Conservation (phyloP, 2,888 invertebrate genomes). For the Syrphus vitripennis region DNA sequence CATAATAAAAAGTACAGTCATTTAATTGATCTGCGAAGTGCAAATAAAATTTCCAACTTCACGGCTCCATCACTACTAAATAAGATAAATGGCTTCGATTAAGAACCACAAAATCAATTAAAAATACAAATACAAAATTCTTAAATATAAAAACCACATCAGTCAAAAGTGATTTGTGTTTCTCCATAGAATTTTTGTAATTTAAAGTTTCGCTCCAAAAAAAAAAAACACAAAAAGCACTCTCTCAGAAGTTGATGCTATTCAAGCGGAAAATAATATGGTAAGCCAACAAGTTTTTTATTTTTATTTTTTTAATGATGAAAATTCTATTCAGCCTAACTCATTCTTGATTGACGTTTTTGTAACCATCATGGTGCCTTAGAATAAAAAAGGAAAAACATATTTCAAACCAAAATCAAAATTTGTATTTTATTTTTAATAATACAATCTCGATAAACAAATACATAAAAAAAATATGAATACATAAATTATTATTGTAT, state of each 20-base stretch:
- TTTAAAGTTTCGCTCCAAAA: not conserved
- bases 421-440: not conserved
- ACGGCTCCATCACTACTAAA: no score
- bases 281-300: slow-evolving; percentile 2
- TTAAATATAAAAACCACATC: not conserved
- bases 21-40: no score
- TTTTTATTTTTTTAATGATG: no score
- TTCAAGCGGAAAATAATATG: not conserved
- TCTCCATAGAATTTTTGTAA: not conserved
- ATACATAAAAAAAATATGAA: not conserved
- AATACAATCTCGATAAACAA: not conserved
- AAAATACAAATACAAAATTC: not conserved
- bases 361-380: not conserved
- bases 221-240: not conserved
- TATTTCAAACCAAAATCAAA: not conserved
- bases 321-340: slow-evolving; percentile 13
- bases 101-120: not conserved
- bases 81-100: not conserved
- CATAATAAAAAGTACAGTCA: no score
- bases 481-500: not conserved
- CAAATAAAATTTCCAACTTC: no score
- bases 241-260: not conserved
- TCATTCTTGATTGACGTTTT: slow-evolving; percentile 13
- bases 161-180: not conserved
- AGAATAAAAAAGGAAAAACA: not conserved